A percentile compares a stretch with the other conserved stretches of the same genome.
These are phyloP conservation scores for Myopa testacea DNA, from an alignment of 2,888 invertebrate genomes.

Conservation along the genomic window DNA sequence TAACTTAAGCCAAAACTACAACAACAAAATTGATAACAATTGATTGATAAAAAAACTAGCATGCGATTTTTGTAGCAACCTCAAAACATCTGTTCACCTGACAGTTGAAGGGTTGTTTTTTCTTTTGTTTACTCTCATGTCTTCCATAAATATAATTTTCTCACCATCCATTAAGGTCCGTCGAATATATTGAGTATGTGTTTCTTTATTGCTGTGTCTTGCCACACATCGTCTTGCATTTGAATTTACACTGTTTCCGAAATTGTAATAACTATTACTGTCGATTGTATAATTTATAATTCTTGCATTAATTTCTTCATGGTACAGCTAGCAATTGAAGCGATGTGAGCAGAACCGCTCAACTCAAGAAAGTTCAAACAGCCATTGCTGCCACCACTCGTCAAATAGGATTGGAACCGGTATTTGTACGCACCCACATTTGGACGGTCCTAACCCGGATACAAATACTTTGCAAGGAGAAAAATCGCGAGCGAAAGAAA, in stretches of 20 bases:
- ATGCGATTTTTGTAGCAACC: too few species aligned
- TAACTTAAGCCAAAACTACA: too few species aligned
- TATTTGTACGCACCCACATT: background rate
- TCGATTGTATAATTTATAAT: conserved; percentile 20
- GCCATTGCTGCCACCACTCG: background rate
- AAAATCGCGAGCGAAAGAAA: conserved; percentile 26
- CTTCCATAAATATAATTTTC: too few species aligned
- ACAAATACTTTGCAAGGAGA: background rate
- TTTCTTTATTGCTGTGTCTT: conserved; percentile 11
- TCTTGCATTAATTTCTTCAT: background rate
- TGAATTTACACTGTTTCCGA: conserved; percentile 19
- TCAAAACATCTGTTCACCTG: too few species aligned
- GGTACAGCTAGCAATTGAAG: background rate
- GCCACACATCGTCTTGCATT: conserved; percentile 2
- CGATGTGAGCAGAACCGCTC: conserved; percentile 12
- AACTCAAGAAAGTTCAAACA: background rate
- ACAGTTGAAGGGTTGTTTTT: background rate
- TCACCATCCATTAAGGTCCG: too few species aligned
- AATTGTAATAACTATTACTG: conserved; percentile 17
- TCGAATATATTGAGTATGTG: too few species aligned
- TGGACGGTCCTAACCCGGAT: background rate
- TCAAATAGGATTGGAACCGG: background rate
- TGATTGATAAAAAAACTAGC: too few species aligned
- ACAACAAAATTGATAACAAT: too few species aligned
- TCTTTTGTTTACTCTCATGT: background rate